A percentile compares a stretch with the other conserved stretches of the same genome.
Evolutionary conservation across 53 echinoderm and acorn worm species (phyloP).

Genomic region (Echinometra lucunter): DNA sequence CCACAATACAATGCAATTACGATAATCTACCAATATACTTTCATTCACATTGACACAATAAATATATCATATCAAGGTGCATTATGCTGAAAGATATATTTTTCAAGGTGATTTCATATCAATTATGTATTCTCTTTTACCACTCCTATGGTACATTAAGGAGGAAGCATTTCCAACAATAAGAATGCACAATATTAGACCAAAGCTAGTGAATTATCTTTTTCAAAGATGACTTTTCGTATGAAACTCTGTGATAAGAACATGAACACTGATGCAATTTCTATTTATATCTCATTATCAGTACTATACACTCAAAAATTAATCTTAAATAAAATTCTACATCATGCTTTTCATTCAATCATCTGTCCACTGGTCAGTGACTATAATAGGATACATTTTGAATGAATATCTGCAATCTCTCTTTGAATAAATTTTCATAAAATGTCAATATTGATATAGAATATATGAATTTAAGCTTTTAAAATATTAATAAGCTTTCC

Average conservation of each 20-base stretch:
- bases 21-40: no score
- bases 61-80: neutral
- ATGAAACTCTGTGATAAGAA: neutral
- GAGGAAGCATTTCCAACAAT: no score
- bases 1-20: no score
- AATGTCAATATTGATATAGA: neutral
- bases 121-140: neutral
- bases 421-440: neutral
- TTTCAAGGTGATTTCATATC: neutral
- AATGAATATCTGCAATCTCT: neutral
- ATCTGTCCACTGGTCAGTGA: neutral
- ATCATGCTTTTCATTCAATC: neutral
- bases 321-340: neutral
- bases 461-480: neutral
- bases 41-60: no score
- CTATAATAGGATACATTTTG: neutral
- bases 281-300: neutral
- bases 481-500: neutral
- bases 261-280: neutral
- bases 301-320: neutral
- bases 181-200: neutral
- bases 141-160: neutral
- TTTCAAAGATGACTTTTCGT: neutral
- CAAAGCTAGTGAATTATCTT: neutral
- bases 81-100: neutral